Percentiles rank a stretch among this genome's conserved stretches.
phyloP scores from a whole-genome alignment of 2,888 invertebrate species.

The Bellardia bayeri region DNA sequence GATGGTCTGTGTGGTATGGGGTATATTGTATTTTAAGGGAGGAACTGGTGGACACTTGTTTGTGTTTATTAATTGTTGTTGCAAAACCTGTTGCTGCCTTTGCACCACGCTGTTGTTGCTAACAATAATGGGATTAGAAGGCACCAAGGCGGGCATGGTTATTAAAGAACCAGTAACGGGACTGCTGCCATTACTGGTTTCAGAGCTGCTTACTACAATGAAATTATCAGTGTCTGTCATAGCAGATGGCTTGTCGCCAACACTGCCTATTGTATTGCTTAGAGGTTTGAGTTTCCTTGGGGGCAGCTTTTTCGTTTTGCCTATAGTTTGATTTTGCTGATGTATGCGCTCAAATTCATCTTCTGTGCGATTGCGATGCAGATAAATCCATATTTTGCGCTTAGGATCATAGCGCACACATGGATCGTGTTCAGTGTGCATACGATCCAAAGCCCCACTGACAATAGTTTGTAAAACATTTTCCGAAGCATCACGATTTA shows the following conservation, averaged over 20 bases:
- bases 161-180: slow-evolving; percentile 45
- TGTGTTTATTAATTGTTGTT: slow-evolving; percentile 62
- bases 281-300: slow-evolving; percentile 77
- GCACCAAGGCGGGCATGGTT: slow-evolving; percentile 79
- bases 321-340: slow-evolving; percentile 87
- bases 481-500: slow-evolving; percentile 84
- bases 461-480: slow-evolving; percentile 89
- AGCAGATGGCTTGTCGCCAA: background rate
- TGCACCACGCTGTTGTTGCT: slow-evolving; percentile 63
- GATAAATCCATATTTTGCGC: slow-evolving; percentile 97
- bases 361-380: slow-evolving; percentile 90
- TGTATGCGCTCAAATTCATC: slow-evolving; percentile 88
- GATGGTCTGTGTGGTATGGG: slow-evolving; percentile 51
- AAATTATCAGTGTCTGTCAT: slow-evolving; percentile 57
- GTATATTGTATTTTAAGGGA: slow-evolving; percentile 81
- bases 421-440: slow-evolving; percentile 95
- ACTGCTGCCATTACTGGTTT: slow-evolving; percentile 47
- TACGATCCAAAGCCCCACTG: slow-evolving; percentile 94
- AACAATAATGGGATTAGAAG: slow-evolving; percentile 78
- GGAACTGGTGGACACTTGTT: slow-evolving; percentile 80
- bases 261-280: background rate
- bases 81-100: slow-evolving; percentile 68
- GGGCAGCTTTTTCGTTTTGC: slow-evolving; percentile 85
- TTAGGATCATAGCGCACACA: slow-evolving; percentile 97
- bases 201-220: slow-evolving; percentile 26